Evolutionary conservation across 2,888 invertebrate species (phyloP), one percentile per base, ranked within the genome.

Genomic region (Ptilodon capucinus): DNA sequence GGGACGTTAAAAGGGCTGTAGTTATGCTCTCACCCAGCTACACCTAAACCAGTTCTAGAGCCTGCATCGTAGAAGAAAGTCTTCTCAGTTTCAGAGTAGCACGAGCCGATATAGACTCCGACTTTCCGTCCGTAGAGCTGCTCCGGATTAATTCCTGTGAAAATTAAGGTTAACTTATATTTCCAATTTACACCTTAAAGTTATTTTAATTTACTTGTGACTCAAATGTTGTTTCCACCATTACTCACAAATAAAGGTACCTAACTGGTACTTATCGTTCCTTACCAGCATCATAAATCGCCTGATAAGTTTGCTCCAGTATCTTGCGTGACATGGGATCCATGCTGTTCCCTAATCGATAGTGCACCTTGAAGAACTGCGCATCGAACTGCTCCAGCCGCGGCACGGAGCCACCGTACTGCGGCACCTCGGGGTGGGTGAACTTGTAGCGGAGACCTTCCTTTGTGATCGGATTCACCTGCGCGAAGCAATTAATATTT

Each of bases 221-320:
- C n/a, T n/a, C n/a, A n/a, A n/a, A n/a, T n/a, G n/a, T n/a, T n/a
- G n/a, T n/a, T n/a, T n/a, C n/a, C n/a, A n/a, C n/a, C n/a, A n/a
- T n/a, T n/a, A n/a, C n/a, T n/a, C n/a, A n/a, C n/a, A n/a, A n/a
- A n/a, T n/a, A n/a, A n/a, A n/a, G n/a, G n/a, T n/a, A n/a, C n/a
- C n/a, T n/a, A n/a, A n/a, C n/a, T n/a, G n/a, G n/a, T n/a, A n/a
- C n/a, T n/a, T n/a, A n/a, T n/a, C n/a, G 32, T 14, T n/a, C 38
- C 59, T 63, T 64, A 61, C 93, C 93, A 32, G 95, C 93, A 84
- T 96, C 96, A 44, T 95, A 91, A 41, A 95, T 92, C 34, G 94
- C 94, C 73, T 96, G 95, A 68, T 93, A 95, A 0, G 94, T 91
- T 8, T 93, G 92, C 76, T 95, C 97, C 43, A 96, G 86, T 18